Base-by-base conservation (phyloP, 2,113 vertebrate genomes). In the Odocoileus virginianus region DNA sequence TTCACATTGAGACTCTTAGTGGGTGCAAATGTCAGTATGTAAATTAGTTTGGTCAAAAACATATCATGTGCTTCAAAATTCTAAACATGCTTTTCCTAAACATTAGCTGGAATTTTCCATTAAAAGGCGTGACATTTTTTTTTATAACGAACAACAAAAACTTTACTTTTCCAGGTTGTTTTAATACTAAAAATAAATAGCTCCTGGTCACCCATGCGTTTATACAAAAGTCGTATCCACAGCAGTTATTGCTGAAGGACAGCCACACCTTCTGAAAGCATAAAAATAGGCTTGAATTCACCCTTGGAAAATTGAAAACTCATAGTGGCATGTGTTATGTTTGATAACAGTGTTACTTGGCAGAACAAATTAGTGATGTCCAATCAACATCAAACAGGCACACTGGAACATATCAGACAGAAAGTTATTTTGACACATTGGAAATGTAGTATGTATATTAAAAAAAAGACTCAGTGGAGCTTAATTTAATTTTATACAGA, bases 131-230 rank as follows among this genome's bases (percentile, higher is more conserved):
- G 64, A 96, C 57, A n/a, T 95, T 23, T 78, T 36, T 50, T 61
- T 74, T 30, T 2, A 90, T 40, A 97, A 90, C 33, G 4, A 93
- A 64, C 43, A 85, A 61, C 6, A 91, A 55, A 92, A 64, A 15
- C 36, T 7, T 60, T 52, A 30, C 64, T 97, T 95, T 83, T 85
- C 47, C 21, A 84, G 15, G 52, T 89, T 94, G 3, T 87, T 91
- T 97, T 94, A 94, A 89, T 85, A 87, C 40, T 83, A 89, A 94
- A 96, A 94, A 81, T 85, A 96, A 95, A 86, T 94, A 89, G 28
- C 74, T 83, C 12, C n/a, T 67, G 45, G 86, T n/a, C 33, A 94
- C 4, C 7, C 15, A 84, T 55, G 11, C n/a, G 74, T 71, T 96
- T 97, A 91, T 16, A 23, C 40, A 52, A 82, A 61, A 55, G 47